Percentiles rank a stretch among this genome's conserved stretches.
These are phyloP conservation scores for Trachelus stipa DNA, from an alignment of 2,888 invertebrate genomes.

Conservation along the genomic window DNA sequence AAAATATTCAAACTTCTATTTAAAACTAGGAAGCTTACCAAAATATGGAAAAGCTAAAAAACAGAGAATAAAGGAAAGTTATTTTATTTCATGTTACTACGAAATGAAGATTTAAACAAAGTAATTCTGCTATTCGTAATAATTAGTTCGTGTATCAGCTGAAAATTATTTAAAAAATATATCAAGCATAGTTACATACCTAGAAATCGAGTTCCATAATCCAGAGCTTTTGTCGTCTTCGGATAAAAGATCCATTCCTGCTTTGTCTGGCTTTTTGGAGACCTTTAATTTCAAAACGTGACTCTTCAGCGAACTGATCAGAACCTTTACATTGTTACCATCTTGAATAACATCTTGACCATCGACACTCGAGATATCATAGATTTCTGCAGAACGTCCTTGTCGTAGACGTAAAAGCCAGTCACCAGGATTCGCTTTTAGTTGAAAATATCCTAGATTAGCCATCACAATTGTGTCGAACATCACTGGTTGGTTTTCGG, in stretches of 20 bases:
- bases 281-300: constrained; percentile 93
- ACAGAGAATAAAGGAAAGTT: constrained; percentile 48
- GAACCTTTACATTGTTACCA: constrained; percentile 73
- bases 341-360: constrained; percentile 69
- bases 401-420: constrained; percentile 92
- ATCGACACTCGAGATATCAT: constrained; percentile 78
- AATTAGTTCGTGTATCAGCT: constrained; percentile 24
- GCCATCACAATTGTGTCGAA: constrained; percentile 99
- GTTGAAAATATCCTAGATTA: constrained; percentile 97
- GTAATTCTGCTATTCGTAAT: background rate
- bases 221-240: constrained; percentile 81
- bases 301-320: constrained; percentile 86
- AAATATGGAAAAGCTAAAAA: constrained; percentile 62
- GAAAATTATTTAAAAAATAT: constrained; percentile 20
- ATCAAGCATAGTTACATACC: constrained; percentile 68
- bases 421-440: constrained; percentile 97
- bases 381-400: constrained; percentile 94
- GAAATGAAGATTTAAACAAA: constrained; percentile 2
- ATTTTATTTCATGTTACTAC: constrained; percentile 5
- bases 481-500: constrained; percentile 79
- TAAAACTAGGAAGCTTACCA: constrained; percentile 58
- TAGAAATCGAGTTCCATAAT: constrained; percentile 95
- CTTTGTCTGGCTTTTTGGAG: constrained; percentile 90
- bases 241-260: constrained; percentile 85
- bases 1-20: constrained; percentile 27